Percentiles rank a stretch among this genome's conserved stretches.
These are phyloP conservation scores for Garrulus glandarius DNA, from an alignment of 2,797 vertebrate species.

Conservation along the genomic window DNA sequence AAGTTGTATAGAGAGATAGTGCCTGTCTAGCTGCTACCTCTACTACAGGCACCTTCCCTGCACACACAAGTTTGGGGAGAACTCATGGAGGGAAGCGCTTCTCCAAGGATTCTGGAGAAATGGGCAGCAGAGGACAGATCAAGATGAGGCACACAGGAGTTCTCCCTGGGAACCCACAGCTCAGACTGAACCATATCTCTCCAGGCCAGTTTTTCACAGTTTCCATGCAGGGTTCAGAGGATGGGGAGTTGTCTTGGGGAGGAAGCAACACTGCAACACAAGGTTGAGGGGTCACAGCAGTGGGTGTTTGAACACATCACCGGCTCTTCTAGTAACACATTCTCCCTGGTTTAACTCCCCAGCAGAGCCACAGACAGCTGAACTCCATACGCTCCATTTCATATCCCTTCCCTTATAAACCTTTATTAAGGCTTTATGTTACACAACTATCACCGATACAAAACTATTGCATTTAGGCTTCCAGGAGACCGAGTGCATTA, in stretches of 20 bases:
- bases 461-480: constrained; percentile 68
- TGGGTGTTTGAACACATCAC: background rate
- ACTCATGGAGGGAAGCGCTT: background rate
- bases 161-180: background rate
- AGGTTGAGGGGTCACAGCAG: background rate
- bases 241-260: accelerated
- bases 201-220: background rate
- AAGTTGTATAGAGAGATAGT: background rate
- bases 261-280: accelerated
- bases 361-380: background rate
- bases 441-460: constrained; percentile 67
- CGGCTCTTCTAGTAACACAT: background rate
- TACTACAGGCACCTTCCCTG: background rate
- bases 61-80: background rate
- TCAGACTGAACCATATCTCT: background rate
- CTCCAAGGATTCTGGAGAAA: background rate
- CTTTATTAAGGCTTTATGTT: constrained; percentile 74
- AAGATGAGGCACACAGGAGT: background rate
- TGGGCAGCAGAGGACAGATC: background rate
- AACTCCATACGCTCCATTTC: constrained; percentile 10
- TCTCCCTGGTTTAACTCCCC: background rate
- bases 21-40: background rate
- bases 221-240: accelerated
- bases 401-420: constrained; percentile 61
- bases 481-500: constrained; percentile 62